Percentiles rank a stretch among this genome's conserved stretches.
These are phyloP conservation scores for Allygus modestus DNA, from an alignment of 2,888 invertebrate species.

Conservation along the genomic window DNA sequence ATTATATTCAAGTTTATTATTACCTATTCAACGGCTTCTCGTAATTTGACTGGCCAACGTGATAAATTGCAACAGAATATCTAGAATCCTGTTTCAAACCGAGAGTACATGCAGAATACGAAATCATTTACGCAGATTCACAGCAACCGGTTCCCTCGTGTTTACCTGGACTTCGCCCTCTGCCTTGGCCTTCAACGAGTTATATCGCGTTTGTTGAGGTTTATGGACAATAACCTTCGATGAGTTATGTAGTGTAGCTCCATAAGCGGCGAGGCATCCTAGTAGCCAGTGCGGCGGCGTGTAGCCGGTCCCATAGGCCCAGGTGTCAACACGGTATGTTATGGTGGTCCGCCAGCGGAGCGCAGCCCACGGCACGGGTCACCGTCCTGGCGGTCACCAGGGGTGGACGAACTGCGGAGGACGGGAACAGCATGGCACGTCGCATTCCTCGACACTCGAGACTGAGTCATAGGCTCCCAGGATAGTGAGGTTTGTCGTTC, in stretches of 20 bases:
- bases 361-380: conserved; percentile 23
- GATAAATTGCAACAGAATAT: no score
- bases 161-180: background rate
- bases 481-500: background rate
- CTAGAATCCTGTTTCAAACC: background rate
- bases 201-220: background rate
- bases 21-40: no score
- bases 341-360: background rate
- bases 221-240: background rate
- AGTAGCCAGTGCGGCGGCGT: background rate
- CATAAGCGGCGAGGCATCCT: background rate
- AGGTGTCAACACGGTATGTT: background rate
- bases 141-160: background rate
- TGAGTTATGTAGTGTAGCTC: background rate
- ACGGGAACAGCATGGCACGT: background rate
- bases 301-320: background rate
- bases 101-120: background rate
- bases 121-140: background rate
- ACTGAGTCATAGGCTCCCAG: background rate
- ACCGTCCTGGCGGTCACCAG: background rate
- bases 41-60: no score
- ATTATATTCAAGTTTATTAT: no score
- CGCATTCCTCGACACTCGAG: background rate
- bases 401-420: conserved; percentile 41
- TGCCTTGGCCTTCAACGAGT: background rate